Conservation (phyloP, 2,888 invertebrate genomes). For the Amphipoea oculea region DNA sequence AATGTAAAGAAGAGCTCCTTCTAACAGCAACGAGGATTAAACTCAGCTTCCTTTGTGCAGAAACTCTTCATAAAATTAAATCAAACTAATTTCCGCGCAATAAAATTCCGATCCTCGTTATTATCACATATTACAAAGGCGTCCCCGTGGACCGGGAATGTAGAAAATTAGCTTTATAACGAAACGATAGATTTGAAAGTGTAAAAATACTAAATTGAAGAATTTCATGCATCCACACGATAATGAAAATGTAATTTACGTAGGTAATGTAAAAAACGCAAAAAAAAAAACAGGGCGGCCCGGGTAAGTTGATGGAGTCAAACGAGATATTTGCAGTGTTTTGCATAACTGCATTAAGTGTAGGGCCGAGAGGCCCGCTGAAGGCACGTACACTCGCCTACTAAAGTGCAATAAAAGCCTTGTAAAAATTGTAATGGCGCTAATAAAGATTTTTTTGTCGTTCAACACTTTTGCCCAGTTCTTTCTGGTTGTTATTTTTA, state of each 20-base stretch:
- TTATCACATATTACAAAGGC: not conserved
- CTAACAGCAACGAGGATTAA: not conserved
- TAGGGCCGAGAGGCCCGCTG: conserved; percentile 71
- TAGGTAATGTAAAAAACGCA: conserved; percentile 59
- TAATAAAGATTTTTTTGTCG: conserved; percentile 73
- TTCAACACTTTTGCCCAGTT: conserved; percentile 65
- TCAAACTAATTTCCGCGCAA: not conserved
- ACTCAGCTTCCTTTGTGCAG: conserved; percentile 19
- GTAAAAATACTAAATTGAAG: conserved; percentile 48
- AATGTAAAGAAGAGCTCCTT: not conserved
- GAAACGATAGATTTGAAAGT: conserved; percentile 33
- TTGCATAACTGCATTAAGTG: conserved; percentile 84
- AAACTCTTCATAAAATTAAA: conserved; percentile 8
- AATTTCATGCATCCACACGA: conserved; percentile 64
- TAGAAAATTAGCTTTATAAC: conserved; percentile 10
- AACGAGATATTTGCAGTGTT: conserved; percentile 80
- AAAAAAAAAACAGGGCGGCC: conserved; percentile 69
- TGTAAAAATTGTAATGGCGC: conserved; percentile 73
- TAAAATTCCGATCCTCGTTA: conserved; percentile 6
- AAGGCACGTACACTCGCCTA: conserved; percentile 78
- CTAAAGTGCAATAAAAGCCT: conserved; percentile 77
- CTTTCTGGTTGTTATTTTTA: conserved; percentile 64
- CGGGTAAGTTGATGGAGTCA: conserved; percentile 72
- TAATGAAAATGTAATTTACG: conserved; percentile 71
- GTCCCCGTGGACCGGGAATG: not conserved